These are phyloP conservation scores for Tetragonula carbonaria DNA, from an alignment of 2,888 invertebrate species.

Conservation along the genomic window DNA sequence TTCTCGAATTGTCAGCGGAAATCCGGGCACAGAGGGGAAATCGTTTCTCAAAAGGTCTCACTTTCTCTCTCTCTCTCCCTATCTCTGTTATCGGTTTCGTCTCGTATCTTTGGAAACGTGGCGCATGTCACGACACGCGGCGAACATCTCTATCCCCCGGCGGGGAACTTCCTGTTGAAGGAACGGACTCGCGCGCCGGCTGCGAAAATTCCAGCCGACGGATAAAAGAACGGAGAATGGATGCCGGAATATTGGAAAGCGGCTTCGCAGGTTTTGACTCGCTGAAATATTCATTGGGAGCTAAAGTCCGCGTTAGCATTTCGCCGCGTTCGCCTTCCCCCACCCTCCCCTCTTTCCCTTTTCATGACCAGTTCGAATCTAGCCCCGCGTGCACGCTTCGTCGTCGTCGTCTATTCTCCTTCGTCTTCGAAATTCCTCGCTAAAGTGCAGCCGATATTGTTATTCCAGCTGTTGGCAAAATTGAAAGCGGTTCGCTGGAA, in stretches of 20 bases:
- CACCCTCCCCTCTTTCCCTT: slow-evolving; percentile 35
- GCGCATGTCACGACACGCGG: slow-evolving; percentile 23
- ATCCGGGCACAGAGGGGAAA: slow-evolving; percentile 30
- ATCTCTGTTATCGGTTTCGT: slow-evolving; percentile 28
- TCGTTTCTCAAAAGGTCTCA: slow-evolving; percentile 44
- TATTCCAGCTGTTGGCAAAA: background rate
- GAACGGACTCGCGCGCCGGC: slow-evolving; percentile 7
- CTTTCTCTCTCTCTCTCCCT: background rate
- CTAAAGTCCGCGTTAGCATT: slow-evolving; percentile 63
- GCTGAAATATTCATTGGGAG: slow-evolving; percentile 71
- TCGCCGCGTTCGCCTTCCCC: slow-evolving; percentile 36
- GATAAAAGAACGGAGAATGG: slow-evolving; percentile 60
- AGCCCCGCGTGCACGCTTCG: slow-evolving; percentile 22
- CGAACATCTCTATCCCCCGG: slow-evolving; percentile 48
- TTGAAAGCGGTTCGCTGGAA: background rate
- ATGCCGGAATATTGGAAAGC: slow-evolving; percentile 68
- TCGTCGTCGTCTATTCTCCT: background rate
- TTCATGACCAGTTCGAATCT: slow-evolving; percentile 35
- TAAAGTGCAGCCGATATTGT: background rate
- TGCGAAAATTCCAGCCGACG: slow-evolving; percentile 47
- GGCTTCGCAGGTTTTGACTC: slow-evolving; percentile 65
- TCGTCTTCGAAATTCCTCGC: background rate
- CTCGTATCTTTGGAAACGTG: slow-evolving; percentile 35
- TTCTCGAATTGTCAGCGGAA: slow-evolving; percentile 7
- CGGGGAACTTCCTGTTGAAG: slow-evolving; percentile 15